phyloP scores from a whole-genome alignment of 2,113 vertebrate species.

The Hyaena hyaena region DNA sequence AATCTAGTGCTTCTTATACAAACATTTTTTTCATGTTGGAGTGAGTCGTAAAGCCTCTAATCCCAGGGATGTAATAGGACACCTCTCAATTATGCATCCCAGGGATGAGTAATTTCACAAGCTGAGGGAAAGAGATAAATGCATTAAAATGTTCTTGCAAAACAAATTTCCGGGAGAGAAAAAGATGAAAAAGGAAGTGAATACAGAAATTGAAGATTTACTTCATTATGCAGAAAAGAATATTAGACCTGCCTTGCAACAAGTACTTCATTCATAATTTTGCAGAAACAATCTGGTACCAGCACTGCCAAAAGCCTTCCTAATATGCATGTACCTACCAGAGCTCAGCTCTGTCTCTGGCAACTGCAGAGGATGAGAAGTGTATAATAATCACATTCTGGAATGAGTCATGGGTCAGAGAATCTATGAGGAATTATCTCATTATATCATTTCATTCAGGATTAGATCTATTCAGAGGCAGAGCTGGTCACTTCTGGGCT shows the following conservation, averaged over 20 bases:
- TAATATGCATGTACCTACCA: not conserved
- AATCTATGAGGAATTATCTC: not conserved
- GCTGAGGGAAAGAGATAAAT: conserved; percentile 62
- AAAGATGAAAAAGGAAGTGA: conserved; percentile 42
- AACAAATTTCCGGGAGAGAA: conserved; percentile 65
- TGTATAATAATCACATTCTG: conserved; percentile 14
- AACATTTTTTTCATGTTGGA: conserved; percentile 61
- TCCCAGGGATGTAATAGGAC: conserved; percentile 62
- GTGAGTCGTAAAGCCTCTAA: conserved; percentile 70
- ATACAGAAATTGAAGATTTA: conserved; percentile 48
- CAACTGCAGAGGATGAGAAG: conserved; percentile 21
- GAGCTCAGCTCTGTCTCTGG: conserved; percentile 27
- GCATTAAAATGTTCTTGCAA: conserved; percentile 65
- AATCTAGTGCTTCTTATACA: conserved; percentile 61
- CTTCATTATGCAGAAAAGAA: not conserved
- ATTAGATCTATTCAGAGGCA: not conserved
- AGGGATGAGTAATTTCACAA: conserved; percentile 70
- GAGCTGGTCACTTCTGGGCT: not conserved
- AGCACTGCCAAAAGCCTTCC: not conserved
- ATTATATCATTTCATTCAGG: conserved; percentile 20
- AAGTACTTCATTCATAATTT: conserved; percentile 18
- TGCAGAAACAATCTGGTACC: not conserved
- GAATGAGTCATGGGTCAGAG: not conserved
- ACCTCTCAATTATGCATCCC: conserved; percentile 59
- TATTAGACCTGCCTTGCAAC: conserved; percentile 8